phyloP scores from a whole-genome alignment of 2,888 invertebrate species.

The Cacoxenus indagator region DNA sequence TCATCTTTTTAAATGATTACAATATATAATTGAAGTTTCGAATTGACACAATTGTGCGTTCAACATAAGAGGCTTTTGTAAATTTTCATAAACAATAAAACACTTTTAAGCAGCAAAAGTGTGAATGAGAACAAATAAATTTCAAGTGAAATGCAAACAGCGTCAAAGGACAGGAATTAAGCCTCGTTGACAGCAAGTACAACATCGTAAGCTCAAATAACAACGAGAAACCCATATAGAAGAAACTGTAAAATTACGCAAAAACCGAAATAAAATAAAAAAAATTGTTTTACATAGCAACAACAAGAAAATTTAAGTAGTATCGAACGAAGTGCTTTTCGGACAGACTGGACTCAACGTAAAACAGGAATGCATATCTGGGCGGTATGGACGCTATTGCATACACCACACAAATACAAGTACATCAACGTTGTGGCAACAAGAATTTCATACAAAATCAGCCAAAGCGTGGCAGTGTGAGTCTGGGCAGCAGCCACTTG shows the following conservation, averaged over 20 bases:
- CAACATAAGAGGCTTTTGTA: background rate
- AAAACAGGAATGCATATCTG: background rate
- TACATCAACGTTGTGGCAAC: slow-evolving; percentile 20
- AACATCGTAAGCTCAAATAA: slow-evolving; percentile 2
- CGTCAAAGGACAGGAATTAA: background rate
- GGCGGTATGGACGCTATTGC: background rate
- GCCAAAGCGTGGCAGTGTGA: background rate
- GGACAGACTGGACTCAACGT: background rate
- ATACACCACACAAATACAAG: slow-evolving; percentile 19
- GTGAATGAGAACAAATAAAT: background rate
- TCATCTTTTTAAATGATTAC: background rate
- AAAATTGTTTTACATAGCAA: background rate
- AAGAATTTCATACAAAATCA: slow-evolving; percentile 8
- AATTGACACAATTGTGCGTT: background rate
- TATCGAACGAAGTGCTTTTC: background rate
- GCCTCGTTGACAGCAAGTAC: slow-evolving; percentile 8
- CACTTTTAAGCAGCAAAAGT: background rate
- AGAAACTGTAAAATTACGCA: background rate
- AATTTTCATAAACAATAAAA: background rate
- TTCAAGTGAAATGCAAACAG: background rate
- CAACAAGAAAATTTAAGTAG: background rate
- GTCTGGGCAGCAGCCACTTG: slow-evolving; percentile 41
- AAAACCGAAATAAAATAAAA: background rate
- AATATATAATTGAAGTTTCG: background rate
- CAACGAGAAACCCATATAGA: background rate